A percentile compares a stretch with the other conserved stretches of the same genome.
These are phyloP conservation scores for Agrotis exclamationis DNA, from an alignment of 2,888 invertebrate genomes.

Conservation along the genomic window DNA sequence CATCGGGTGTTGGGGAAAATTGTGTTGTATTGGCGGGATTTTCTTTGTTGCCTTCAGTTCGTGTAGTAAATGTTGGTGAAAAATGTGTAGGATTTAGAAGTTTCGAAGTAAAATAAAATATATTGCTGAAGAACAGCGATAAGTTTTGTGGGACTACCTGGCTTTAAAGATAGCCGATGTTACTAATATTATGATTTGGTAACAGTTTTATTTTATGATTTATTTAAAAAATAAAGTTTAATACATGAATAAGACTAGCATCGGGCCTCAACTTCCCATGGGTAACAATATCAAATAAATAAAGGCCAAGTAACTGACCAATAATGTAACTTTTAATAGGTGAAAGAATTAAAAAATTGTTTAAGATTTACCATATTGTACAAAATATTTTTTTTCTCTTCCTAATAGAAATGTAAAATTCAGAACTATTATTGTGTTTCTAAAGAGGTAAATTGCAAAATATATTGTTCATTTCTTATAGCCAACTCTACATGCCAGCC, in stretches of 20 bases:
- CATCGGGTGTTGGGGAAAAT: conserved; percentile 20
- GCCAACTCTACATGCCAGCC: background rate
- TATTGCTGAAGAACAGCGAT: background rate
- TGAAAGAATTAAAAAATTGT: no score
- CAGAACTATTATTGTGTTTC: background rate
- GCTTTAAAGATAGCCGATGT: background rate
- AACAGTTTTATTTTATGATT: background rate
- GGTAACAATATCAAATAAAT: no score
- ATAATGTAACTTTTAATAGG: no score
- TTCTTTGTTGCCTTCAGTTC: conserved; percentile 9
- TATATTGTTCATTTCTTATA: no score
- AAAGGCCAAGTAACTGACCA: no score
- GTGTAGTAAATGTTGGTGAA: background rate
- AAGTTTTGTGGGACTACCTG: background rate
- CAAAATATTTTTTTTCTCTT: no score
- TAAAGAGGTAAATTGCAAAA: background rate
- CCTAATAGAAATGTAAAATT: background rate
- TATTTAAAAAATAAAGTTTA: background rate
- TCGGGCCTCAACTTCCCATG: no score
- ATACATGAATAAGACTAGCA: background rate
- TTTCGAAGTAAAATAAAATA: conserved; percentile 5
- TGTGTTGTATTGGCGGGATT: conserved; percentile 23
- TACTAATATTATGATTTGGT: background rate
- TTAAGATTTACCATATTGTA: no score
- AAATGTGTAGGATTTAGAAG: background rate